phyloP scores from a whole-genome alignment of 2,797 vertebrate species.

The Rhabdophis nuchalis region DNA sequence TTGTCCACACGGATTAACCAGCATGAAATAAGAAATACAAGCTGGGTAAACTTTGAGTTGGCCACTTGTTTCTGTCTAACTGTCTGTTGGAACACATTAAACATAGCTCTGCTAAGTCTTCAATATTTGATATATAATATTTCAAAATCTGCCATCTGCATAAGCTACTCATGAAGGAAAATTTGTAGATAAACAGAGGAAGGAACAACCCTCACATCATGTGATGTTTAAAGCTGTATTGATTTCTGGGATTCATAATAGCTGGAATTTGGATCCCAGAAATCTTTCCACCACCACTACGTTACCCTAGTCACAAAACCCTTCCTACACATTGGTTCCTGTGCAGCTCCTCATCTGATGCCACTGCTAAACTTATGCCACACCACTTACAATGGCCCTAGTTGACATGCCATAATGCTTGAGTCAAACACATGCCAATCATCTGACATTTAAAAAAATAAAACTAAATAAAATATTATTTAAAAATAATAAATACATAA shows the following conservation, averaged over 20 bases:
- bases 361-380: not conserved
- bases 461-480: not conserved
- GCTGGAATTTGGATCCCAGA: not conserved
- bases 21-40: not conserved
- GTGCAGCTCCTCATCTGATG: not conserved
- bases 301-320: not conserved
- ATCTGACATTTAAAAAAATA: not conserved
- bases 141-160: constrained; percentile 13
- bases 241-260: not conserved
- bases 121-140: constrained; percentile 25
- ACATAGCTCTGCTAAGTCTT: not conserved
- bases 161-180: constrained; percentile 16
- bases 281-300: not conserved
- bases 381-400: not conserved
- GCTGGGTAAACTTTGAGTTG: not conserved
- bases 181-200: not conserved
- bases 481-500: not conserved
- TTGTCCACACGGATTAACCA: not conserved
- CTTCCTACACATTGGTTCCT: not conserved
- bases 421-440: too few relatives aligned
- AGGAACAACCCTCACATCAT: not conserved
- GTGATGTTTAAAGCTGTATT: not conserved
- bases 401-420: not conserved
- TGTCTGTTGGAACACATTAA: constrained; percentile 7
- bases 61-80: constrained; percentile 31